Percentiles rank a stretch among this genome's conserved stretches.
phyloP scores from a whole-genome alignment of 2,797 vertebrate genomes.

The Hippopotamyrus pictus region DNA sequence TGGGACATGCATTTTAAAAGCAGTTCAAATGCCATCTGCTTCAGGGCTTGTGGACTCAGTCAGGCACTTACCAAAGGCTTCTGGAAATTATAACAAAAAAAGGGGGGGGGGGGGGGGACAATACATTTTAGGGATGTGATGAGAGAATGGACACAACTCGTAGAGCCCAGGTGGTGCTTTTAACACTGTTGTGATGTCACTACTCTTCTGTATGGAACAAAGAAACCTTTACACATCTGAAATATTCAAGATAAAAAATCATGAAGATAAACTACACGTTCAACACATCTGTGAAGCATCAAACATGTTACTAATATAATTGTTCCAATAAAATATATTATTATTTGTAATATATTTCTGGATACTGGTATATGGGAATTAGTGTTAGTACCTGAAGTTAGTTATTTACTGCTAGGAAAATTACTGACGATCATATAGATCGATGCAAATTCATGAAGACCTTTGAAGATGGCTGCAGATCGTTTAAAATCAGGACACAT shows the following conservation, averaged over 20 bases:
- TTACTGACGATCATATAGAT: not conserved
- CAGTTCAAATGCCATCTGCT: constrained; percentile 82
- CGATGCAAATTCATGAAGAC: not conserved
- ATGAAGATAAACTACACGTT: not conserved
- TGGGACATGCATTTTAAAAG: constrained; percentile 78
- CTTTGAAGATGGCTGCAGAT: constrained; percentile 31
- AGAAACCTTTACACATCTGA: not conserved
- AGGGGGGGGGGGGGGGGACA: constrained; percentile 52
- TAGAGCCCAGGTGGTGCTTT: constrained; percentile 30
- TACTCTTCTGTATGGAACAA: not conserved
- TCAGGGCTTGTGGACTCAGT: constrained; percentile 60
- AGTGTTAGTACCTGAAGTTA: constrained; percentile 3
- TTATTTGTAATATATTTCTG: not conserved
- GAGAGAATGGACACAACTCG: constrained; percentile 16
- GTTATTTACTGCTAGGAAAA: not conserved
- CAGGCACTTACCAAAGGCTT: constrained; percentile 96
- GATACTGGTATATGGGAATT: not conserved
- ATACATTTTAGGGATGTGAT: constrained; percentile 52
- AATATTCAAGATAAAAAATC: not conserved
- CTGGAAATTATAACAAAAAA: constrained; percentile 79
- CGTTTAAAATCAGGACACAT: constrained; percentile 45
- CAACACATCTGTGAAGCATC: not conserved
- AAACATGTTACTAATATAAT: not conserved
- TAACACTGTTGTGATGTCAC: constrained; percentile 5
- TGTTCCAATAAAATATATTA: not conserved